phyloP scores from a whole-genome alignment of 1,140 invertebrate species.

The Lordiphosa collinella region DNA sequence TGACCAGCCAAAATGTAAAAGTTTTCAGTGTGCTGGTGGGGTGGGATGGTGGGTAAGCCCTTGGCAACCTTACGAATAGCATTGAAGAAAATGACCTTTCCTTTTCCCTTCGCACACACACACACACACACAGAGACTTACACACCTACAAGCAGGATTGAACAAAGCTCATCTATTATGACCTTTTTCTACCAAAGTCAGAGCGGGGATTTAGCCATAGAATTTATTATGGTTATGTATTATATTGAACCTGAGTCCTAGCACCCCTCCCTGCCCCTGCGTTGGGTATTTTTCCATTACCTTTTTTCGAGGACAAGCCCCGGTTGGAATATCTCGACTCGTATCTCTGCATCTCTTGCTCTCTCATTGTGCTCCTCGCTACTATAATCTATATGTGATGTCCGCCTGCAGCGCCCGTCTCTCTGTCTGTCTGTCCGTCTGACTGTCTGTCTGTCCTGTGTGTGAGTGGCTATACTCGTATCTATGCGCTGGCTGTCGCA shows the following conservation, averaged over 20 bases:
- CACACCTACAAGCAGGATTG: slow-evolving; percentile 5
- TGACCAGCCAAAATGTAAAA: slow-evolving; percentile 32
- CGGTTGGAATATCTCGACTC: slow-evolving; percentile 31
- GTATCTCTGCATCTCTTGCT: slow-evolving; percentile 55
- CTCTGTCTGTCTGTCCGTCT: slow-evolving; percentile 2
- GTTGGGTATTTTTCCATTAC: slow-evolving; percentile 67
- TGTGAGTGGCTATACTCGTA: slow-evolving; percentile 8
- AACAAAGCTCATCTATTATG: slow-evolving; percentile 73
- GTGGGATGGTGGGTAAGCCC: slow-evolving; percentile 41
- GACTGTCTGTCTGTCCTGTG: slow-evolving; percentile 13
- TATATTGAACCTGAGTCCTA: slow-evolving; percentile 54
- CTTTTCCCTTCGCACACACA: slow-evolving; percentile 38
- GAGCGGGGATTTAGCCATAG: slow-evolving; percentile 65
- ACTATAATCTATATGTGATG: slow-evolving; percentile 69
- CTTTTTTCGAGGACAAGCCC: slow-evolving; percentile 53
- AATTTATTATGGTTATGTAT: slow-evolving; percentile 76
- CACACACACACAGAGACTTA: not conserved
- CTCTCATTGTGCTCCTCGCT: slow-evolving; percentile 51
- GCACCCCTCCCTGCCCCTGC: slow-evolving; percentile 7
- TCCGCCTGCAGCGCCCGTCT: slow-evolving; percentile 33
- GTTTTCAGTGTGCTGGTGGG: slow-evolving; percentile 43
- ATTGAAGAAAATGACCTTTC: slow-evolving; percentile 75
- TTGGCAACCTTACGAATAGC: slow-evolving; percentile 66
- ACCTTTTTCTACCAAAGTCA: slow-evolving; percentile 58
- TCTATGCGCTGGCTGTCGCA: slow-evolving; percentile 52